phyloP scores from a whole-genome alignment of 1,140 invertebrate species.

The Latrodectus geometricus region DNA sequence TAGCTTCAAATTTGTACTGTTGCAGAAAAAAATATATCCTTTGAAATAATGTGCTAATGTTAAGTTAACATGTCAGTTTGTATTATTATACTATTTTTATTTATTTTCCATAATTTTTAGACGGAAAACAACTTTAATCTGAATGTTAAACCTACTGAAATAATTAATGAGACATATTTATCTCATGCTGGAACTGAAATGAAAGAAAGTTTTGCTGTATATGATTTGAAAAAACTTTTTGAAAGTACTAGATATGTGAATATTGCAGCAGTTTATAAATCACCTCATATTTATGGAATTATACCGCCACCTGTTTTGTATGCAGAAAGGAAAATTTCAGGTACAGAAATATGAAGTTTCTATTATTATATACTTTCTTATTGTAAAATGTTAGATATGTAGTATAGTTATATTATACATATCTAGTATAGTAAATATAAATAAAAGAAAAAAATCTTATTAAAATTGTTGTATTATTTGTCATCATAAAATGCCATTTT shows the following conservation, averaged over 20 bases:
- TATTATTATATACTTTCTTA: neutral
- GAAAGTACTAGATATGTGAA: constrained; percentile 75
- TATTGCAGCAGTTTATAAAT: constrained; percentile 74
- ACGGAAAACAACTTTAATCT: constrained; percentile 34
- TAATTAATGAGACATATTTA: constrained; percentile 73
- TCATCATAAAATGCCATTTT: no score
- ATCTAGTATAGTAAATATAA: no score
- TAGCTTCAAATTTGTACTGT: no score
- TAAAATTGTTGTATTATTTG: no score
- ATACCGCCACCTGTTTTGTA: constrained; percentile 78
- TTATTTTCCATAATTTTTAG: constrained; percentile 31
- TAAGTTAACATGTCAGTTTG: no score
- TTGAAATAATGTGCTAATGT: no score
- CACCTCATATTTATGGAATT: constrained; percentile 71
- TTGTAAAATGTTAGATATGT: no score
- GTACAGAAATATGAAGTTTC: constrained; percentile 67
- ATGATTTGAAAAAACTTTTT: constrained; percentile 70
- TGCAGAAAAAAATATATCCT: no score
- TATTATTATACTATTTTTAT: neutral
- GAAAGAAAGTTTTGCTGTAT: constrained; percentile 78
- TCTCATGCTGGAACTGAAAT: constrained; percentile 71
- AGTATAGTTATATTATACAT: no score
- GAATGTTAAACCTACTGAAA: constrained; percentile 67
- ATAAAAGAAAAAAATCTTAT: no score
- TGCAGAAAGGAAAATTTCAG: constrained; percentile 85